A percentile compares a stretch with the other conserved stretches of the same genome.
Conservation (phyloP, 2,888 invertebrate species). For the Parochlus steinenii region DNA sequence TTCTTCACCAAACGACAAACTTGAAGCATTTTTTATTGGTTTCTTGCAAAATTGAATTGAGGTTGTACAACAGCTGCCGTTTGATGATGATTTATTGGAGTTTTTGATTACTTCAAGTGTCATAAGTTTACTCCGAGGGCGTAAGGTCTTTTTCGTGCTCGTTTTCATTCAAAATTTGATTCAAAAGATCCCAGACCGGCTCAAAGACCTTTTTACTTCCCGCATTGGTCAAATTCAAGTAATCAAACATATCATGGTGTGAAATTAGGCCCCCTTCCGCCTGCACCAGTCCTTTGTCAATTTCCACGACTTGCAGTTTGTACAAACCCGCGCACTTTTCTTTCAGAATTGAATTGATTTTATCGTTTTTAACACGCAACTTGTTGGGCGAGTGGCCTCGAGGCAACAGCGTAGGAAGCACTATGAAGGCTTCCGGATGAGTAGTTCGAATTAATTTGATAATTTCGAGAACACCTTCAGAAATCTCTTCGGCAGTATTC, state of each 20-base stretch:
- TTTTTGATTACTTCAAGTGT: too few relatives aligned
- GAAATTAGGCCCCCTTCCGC: slow-evolving; percentile 67
- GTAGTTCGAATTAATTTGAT: slow-evolving; percentile 55
- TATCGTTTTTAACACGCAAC: slow-evolving; percentile 55
- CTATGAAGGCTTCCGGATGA: slow-evolving; percentile 64
- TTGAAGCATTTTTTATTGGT: too few relatives aligned
- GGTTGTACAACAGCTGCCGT: too few relatives aligned
- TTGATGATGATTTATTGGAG: too few relatives aligned
- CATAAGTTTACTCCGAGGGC: slow-evolving; percentile 51
- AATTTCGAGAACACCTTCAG: slow-evolving; percentile 65
- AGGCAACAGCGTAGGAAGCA: slow-evolving; percentile 72
- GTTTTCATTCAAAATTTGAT: slow-evolving; percentile 59
- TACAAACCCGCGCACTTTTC: slow-evolving; percentile 43
- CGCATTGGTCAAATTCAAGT: slow-evolving; percentile 68
- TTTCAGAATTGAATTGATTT: slow-evolving; percentile 56
- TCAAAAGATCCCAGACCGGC: slow-evolving; percentile 62
- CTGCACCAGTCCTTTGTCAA: slow-evolving; percentile 65
- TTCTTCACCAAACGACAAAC: too few relatives aligned
- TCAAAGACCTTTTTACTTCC: slow-evolving; percentile 79
- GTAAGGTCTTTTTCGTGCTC: slow-evolving; percentile 58
- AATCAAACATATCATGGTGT: slow-evolving; percentile 85
- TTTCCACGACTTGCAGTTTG: slow-evolving; percentile 59
- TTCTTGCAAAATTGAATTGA: too few relatives aligned
- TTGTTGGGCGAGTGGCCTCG: slow-evolving; percentile 73
- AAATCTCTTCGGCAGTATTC: slow-evolving; percentile 62